Evolutionary conservation across 2,113 vertebrate species (phyloP).

Genomic region (Phylloscopus trochilus): DNA sequence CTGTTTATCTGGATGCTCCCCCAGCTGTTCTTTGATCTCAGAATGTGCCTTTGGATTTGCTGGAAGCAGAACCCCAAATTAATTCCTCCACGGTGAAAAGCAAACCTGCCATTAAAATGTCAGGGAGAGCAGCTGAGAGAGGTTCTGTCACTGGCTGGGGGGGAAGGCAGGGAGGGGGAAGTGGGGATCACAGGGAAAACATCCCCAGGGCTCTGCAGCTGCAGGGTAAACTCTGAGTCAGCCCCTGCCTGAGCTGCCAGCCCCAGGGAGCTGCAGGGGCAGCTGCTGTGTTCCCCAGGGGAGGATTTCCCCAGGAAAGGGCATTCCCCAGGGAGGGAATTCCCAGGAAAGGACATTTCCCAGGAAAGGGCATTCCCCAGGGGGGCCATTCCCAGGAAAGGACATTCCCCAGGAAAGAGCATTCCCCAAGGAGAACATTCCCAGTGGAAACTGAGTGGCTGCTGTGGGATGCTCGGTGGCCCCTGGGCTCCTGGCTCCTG

Average conservation of each 20-base stretch:
- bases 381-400: background rate
- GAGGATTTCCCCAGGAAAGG: no score
- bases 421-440: background rate
- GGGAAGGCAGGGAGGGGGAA: no score
- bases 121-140: background rate
- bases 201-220: fast-evolving
- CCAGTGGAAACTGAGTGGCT: background rate
- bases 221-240: background rate
- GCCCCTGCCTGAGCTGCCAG: background rate
- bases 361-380: no score
- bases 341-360: background rate
- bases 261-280: no score
- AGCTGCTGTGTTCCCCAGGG: background rate
- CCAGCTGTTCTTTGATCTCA: background rate
- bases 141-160: background rate
- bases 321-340: background rate
- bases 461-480: background rate
- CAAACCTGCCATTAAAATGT: conserved; percentile 35
- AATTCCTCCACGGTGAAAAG: background rate
- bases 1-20: background rate
- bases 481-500: background rate
- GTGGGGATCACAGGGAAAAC: background rate
- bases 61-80: background rate
- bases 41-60: background rate
- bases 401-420: background rate